Conservation (phyloP, 2,113 vertebrate species). For the Dipodomys spectabilis region DNA sequence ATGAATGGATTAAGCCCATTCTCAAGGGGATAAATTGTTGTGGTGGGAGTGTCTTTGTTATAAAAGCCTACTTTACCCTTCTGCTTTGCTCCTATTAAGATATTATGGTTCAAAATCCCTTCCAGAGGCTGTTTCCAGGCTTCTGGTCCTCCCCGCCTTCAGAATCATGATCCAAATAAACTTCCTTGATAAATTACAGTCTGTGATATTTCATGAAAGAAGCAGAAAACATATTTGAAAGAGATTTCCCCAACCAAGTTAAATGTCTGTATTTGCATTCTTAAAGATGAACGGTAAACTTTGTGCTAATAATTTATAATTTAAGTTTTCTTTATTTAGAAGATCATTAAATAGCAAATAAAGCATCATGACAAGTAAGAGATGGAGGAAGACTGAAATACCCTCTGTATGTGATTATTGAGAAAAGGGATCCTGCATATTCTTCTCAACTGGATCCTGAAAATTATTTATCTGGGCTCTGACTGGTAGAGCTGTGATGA, state of each 20-base stretch:
- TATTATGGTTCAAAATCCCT: background rate
- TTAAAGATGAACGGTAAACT: slow-evolving; percentile 7
- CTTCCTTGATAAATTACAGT: background rate
- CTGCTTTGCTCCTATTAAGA: background rate
- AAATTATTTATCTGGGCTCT: background rate
- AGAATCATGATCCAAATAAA: background rate
- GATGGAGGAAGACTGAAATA: background rate
- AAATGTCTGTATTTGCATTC: slow-evolving; percentile 21
- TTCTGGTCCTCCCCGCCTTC: background rate
- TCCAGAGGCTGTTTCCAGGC: background rate
- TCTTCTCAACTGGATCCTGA: background rate
- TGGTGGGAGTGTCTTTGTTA: background rate
- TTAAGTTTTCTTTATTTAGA: background rate
- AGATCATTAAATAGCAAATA: background rate
- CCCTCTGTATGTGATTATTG: background rate
- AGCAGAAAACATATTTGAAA: background rate
- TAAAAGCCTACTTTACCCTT: background rate
- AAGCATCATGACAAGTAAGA: background rate
- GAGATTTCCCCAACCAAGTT: background rate
- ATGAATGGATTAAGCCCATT: background rate
- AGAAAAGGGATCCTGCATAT: background rate
- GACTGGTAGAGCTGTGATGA: background rate
- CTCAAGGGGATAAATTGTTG: background rate
- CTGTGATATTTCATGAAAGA: background rate
- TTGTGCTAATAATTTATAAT: background rate